Evolutionary conservation across 2,797 vertebrate genomes (phyloP).

Genomic region (Onychomys arenicola): DNA sequence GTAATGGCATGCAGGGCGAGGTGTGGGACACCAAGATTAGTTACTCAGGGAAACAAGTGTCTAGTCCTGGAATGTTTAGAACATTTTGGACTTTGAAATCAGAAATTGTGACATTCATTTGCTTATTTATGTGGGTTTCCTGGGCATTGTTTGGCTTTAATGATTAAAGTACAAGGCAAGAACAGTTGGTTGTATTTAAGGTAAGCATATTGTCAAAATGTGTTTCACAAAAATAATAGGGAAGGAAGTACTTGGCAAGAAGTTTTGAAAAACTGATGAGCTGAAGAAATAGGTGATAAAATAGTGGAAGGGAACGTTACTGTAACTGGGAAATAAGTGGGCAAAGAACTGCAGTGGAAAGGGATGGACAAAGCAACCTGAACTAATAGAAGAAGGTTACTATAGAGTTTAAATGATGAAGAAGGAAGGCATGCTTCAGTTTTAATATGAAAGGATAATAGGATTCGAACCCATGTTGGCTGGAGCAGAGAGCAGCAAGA

Average conservation of each 20-base stretch:
- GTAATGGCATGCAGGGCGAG: not conserved
- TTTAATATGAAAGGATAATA: not conserved
- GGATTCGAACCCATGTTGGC: not conserved
- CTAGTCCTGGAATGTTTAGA: not conserved
- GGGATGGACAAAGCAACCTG: not conserved
- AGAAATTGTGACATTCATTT: not conserved
- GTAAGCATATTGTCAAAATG: not conserved
- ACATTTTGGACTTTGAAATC: not conserved
- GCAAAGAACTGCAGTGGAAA: not conserved
- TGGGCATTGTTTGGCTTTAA: not conserved
- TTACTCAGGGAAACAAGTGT: not conserved
- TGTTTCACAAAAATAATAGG: not conserved
- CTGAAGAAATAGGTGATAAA: conserved; percentile 15
- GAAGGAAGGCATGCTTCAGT: not conserved
- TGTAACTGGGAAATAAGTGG: not conserved
- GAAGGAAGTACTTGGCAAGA: not conserved
- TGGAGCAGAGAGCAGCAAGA: not conserved
- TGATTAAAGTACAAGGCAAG: not conserved
- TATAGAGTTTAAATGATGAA: not conserved
- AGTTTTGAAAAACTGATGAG: not conserved
- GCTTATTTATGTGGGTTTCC: not conserved
- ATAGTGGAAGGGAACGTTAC: not conserved
- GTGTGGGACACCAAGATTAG: not conserved
- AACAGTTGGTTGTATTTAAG: not conserved
- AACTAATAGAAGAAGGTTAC: not conserved